These are phyloP conservation scores for Agonopterix heracliana DNA, from an alignment of 2,888 invertebrate species.

Conservation along the genomic window DNA sequence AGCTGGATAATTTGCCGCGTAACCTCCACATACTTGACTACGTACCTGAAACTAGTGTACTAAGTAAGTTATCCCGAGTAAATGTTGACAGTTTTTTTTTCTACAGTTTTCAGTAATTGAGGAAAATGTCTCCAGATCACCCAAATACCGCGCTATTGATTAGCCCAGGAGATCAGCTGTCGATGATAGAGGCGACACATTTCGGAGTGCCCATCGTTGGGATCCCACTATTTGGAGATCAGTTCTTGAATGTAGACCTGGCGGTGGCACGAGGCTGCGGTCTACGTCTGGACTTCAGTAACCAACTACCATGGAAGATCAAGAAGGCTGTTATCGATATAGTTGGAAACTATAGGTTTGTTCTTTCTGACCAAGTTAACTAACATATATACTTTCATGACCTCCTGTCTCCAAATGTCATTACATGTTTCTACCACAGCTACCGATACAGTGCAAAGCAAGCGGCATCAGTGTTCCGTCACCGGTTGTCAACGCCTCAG, in stretches of 20 bases:
- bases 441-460: constrained; percentile 27
- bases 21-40: constrained; percentile 53
- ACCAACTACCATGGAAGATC: constrained; percentile 28
- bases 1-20: constrained; percentile 34
- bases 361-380: neutral
- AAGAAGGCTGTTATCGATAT: constrained; percentile 32
- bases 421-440: constrained; percentile 17
- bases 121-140: constrained; percentile 34
- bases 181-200: constrained; percentile 37
- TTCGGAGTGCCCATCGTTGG: constrained; percentile 42
- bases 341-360: constrained; percentile 34
- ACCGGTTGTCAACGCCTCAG: constrained; percentile 17
- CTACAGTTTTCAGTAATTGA: neutral
- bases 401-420: neutral
- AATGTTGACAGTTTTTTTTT: no score
- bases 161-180: constrained; percentile 32
- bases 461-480: constrained; percentile 27
- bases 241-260: constrained; percentile 31
- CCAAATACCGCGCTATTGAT: constrained; percentile 37
- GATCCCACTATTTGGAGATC: constrained; percentile 37
- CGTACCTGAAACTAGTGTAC: constrained; percentile 43
- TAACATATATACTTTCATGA: neutral
- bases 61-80: constrained; percentile 29
- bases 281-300: constrained; percentile 26
- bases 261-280: constrained; percentile 26